Percentiles rank a stretch among this genome's conserved stretches.
Conservation (phyloP, 2,888 invertebrate genomes). For the Phoenoteleia sp. region DNA sequence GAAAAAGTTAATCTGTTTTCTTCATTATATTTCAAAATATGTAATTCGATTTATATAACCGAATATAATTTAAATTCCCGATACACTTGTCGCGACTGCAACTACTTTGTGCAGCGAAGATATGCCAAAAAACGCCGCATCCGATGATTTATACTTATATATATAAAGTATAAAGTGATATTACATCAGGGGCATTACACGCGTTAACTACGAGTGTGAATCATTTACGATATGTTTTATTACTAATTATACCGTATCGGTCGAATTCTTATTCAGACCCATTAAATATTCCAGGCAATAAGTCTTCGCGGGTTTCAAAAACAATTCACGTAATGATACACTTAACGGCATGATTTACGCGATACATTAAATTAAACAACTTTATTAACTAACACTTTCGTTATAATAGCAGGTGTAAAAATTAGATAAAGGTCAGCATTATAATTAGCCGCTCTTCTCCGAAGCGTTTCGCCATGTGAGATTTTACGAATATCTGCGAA, state of each 20-base stretch:
- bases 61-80: too few relatives aligned
- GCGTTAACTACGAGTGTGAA: constrained; percentile 7
- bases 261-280: neutral
- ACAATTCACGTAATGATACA: neutral
- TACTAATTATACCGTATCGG: constrained; percentile 4
- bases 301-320: neutral
- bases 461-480: constrained; percentile 37
- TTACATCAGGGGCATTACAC: neutral
- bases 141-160: neutral
- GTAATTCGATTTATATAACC: too few relatives aligned
- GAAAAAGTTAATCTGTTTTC: too few relatives aligned
- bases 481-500: constrained; percentile 40
- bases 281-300: neutral
- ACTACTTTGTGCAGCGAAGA: too few relatives aligned
- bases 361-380: neutral
- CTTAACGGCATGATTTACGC: constrained; percentile 1
- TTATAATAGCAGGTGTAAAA: neutral
- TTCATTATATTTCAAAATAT: too few relatives aligned
- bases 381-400: constrained; percentile 5
- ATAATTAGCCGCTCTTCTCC: constrained; percentile 34
- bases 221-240: neutral
- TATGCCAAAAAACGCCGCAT: too few relatives aligned
- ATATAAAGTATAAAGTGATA: constrained; percentile 6
- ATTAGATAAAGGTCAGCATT: constrained; percentile 45
- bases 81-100: too few relatives aligned